Evolutionary conservation across 2,797 vertebrate species (phyloP).

Genomic region (Anas acuta): DNA sequence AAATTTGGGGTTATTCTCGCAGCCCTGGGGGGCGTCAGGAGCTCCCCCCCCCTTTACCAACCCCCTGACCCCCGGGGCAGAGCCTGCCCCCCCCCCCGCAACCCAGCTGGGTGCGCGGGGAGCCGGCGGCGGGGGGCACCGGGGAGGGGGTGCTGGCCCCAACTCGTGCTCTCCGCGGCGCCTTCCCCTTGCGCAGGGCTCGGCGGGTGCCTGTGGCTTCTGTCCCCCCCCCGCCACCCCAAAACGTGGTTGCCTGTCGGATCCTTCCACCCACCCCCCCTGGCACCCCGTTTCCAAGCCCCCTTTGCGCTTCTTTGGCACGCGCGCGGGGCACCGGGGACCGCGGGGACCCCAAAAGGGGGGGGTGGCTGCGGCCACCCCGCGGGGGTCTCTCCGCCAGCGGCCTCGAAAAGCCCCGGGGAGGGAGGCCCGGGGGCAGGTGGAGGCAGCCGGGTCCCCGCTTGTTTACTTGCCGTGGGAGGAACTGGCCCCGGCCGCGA

Average conservation of each 20-base stretch:
- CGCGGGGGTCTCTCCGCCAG: neutral
- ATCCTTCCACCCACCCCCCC: neutral
- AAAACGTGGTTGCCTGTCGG: no score
- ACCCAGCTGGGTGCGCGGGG: neutral
- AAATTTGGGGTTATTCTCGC: neutral
- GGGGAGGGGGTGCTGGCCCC: neutral
- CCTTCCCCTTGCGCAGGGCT: neutral
- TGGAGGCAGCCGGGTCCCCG: constrained; percentile 9
- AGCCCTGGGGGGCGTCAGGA: neutral
- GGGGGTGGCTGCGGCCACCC: no score
- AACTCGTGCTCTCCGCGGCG: neutral
- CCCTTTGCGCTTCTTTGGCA: no score
- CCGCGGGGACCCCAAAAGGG: neutral
- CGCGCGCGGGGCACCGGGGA: neutral
- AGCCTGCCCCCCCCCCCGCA: neutral
- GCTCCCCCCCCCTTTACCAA: neutral
- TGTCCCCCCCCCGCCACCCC: neutral
- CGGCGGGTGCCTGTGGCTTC: constrained; percentile 7
- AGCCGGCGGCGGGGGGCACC: neutral
- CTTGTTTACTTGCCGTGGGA: neutral
- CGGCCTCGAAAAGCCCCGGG: neutral
- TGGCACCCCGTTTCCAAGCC: neutral
- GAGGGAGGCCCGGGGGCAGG: neutral
- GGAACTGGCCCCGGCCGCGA: neutral
- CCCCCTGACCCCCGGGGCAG: neutral